phyloP scores from a whole-genome alignment of 2,113 vertebrate species.

The Anser brachyrhynchus region DNA sequence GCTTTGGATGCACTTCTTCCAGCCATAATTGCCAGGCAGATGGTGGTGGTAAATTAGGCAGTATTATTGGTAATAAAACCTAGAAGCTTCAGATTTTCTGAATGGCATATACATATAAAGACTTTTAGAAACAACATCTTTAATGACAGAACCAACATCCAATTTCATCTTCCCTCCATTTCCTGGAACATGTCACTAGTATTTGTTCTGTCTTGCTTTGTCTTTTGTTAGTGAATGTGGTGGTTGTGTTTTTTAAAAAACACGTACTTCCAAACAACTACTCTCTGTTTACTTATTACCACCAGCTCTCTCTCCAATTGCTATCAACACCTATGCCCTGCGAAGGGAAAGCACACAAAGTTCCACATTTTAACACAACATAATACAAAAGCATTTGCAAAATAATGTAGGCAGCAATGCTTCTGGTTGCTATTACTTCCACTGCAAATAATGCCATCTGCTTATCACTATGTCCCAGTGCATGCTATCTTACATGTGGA shows the following conservation, averaged over 20 bases:
- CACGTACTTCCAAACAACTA: not conserved
- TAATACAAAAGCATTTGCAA: slow-evolving; percentile 30
- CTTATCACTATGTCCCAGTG: slow-evolving; percentile 55
- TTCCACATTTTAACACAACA: not conserved
- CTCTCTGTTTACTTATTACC: not conserved
- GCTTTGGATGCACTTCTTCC: slow-evolving; percentile 3
- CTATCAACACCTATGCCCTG: not conserved
- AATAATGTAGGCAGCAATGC: slow-evolving; percentile 27
- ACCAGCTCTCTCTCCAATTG: not conserved
- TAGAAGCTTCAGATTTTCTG: slow-evolving; percentile 45
- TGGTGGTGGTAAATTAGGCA: slow-evolving; percentile 52
- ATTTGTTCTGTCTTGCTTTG: not conserved
- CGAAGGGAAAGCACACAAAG: not conserved
- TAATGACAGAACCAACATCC: not conserved
- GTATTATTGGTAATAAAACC: slow-evolving; percentile 55
- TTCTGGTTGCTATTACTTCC: slow-evolving; percentile 62
- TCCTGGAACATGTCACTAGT: not conserved
- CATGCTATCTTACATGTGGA: slow-evolving; percentile 40
- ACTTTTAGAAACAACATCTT: slow-evolving; percentile 18
- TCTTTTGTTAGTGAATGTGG: not conserved
- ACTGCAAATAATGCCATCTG: slow-evolving; percentile 69
- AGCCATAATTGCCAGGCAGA: slow-evolving; percentile 53
- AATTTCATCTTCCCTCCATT: not conserved
- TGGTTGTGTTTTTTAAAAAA: slow-evolving; percentile 11
- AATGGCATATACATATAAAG: slow-evolving; percentile 15